These are phyloP conservation scores for Neofelis nebulosa DNA, from an alignment of 2,113 vertebrate genomes.

Conservation along the genomic window DNA sequence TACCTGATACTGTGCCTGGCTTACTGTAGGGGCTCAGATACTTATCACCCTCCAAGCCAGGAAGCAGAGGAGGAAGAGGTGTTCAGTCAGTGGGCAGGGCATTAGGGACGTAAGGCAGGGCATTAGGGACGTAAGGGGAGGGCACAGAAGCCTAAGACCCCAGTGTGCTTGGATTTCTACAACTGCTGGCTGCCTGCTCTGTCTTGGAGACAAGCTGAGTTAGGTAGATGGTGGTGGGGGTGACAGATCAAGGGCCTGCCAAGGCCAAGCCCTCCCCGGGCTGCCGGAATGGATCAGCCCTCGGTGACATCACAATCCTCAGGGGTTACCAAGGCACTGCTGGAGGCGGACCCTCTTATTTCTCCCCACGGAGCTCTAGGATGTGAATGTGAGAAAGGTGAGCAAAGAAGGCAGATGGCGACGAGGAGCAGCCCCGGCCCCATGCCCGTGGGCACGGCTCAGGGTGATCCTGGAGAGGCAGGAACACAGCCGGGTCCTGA, in stretches of 20 bases:
- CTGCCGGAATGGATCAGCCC: conserved; percentile 27
- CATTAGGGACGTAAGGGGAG: not conserved
- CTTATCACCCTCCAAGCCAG: not conserved
- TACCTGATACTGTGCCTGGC: not conserved
- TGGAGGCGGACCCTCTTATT: not conserved
- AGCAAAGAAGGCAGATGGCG: conserved; percentile 55
- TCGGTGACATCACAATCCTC: conserved; percentile 61
- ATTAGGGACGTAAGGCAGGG: not conserved
- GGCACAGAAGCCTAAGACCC: not conserved
- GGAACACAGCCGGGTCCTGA: not conserved
- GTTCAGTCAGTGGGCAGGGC: not conserved
- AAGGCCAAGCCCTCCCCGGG: not conserved
- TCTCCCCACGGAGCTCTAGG: conserved; percentile 18
- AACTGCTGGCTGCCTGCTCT: not conserved
- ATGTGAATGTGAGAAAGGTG: conserved; percentile 55
- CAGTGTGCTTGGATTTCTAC: not conserved
- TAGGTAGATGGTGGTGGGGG: too few relatives aligned
- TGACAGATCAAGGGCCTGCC: not conserved
- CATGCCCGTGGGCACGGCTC: conserved; percentile 51
- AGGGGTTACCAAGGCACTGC: not conserved
- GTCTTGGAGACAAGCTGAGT: not conserved
- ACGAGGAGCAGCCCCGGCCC: conserved; percentile 50
- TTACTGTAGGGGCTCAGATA: not conserved
- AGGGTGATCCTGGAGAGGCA: conserved; percentile 67
- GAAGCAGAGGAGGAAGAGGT: not conserved